Evolutionary conservation across 2,113 vertebrate genomes (phyloP), one percentile per base, ranked within the genome.

Genomic region (Hemiscyllium ocellatum): DNA sequence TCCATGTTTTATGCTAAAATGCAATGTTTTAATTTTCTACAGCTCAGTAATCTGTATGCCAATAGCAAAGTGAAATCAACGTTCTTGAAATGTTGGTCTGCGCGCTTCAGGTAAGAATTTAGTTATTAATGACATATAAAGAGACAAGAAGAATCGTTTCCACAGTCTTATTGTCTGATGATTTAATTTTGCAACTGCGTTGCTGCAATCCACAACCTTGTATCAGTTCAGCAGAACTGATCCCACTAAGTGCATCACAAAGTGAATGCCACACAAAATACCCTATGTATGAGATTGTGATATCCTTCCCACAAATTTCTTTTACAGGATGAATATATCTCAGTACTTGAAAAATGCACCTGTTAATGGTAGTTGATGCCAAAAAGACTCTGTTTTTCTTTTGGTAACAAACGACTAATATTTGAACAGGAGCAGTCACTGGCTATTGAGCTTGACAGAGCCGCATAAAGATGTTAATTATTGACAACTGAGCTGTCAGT

Each of bases 1-100:
- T 68, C 5, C 6, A 37, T 4, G 37, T 66, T 10, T 37, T n/a
- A 37, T 37, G 20, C 89, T 93, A 68, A 93, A 93, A 93, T 93
- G 89, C n/a, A 17, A 93, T 19, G 66, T 66, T 68, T 68, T 66
- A 65, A 93, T 93, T 93, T 68, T 19, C 61, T 66, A 93, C 89
- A 93, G 89, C 89, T 93, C 61, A 37, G 66, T 93, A 66, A 93
- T 68, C n/a, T 93, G 89, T 93, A 47, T 68, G 33, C 15, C 61
- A 93, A 66, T 37, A 66, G 89, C 89, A 93, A 37, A 10, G 33
- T 93, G 10, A 93, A 66, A 3, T 66, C 19, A 19, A 20, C 89
- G 37, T 93, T 93, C 61, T 37, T 2, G 5, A 37, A 1, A 20
- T 93, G 89, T 93, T 61, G 10, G 5, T 66, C 89, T 37, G 61